Percentiles rank a stretch among this genome's conserved stretches.
Evolutionary conservation across 2,888 invertebrate genomes (phyloP).

Genomic region (Coenonympha glycerion): DNA sequence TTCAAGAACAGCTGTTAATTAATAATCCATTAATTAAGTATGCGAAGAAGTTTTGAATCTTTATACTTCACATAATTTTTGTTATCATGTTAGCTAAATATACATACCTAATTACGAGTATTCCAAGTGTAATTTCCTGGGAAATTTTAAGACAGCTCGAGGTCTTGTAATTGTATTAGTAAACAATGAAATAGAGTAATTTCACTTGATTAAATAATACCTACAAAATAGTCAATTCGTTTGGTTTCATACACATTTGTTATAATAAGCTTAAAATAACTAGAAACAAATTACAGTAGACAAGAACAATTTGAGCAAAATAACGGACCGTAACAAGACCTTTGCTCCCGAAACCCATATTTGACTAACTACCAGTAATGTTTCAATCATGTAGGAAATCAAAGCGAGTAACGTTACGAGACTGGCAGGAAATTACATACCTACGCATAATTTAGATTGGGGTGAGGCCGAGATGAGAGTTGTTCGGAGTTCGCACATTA

Average conservation of each 20-base stretch:
- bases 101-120: too few species aligned
- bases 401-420: conserved; percentile 17
- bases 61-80: too few species aligned
- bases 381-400: conserved; percentile 12
- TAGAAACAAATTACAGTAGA: conserved; percentile 2
- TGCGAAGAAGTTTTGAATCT: too few species aligned
- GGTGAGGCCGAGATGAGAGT: conserved; percentile 4
- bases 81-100: too few species aligned
- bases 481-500: neutral
- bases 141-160: too few species aligned
- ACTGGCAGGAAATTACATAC: conserved; percentile 25
- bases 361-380: conserved; percentile 9
- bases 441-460: conserved; percentile 15
- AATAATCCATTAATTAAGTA: too few species aligned
- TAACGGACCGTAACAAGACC: conserved; percentile 4
- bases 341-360: conserved; percentile 11
- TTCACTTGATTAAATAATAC: too few species aligned
- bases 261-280: too few species aligned
- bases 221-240: too few species aligned
- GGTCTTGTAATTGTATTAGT: too few species aligned
- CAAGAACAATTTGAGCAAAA: conserved; percentile 2
- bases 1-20: neutral
- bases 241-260: neutral
- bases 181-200: too few species aligned
- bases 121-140: too few species aligned